Conservation (phyloP, 2,113 vertebrate species). For the Dendrocopos noguchii region DNA sequence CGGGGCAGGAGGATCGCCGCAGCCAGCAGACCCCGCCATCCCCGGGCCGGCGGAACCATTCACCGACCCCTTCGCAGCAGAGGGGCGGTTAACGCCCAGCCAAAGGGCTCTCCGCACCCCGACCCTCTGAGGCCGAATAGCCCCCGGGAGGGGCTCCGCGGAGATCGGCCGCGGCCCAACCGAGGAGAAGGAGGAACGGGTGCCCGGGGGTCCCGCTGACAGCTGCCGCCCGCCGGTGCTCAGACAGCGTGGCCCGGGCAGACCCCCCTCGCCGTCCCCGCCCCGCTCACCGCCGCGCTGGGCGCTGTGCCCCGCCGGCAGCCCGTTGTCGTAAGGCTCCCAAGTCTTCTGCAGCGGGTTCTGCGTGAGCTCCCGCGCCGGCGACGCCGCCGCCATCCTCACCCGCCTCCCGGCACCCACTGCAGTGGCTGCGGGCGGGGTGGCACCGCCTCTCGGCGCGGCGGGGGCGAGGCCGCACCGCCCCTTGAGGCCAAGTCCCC, state of each 20-base stretch:
- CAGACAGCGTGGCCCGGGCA: neutral
- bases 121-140: rapidly evolving
- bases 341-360: conserved; percentile 65
- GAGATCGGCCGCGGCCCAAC: neutral
- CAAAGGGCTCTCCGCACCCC: neutral
- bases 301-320: conserved; percentile 58
- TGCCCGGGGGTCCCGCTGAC: neutral
- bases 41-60: neutral
- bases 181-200: neutral
- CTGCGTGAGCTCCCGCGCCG: conserved; percentile 58
- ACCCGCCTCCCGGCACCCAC: neutral
- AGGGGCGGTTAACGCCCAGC: neutral
- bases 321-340: conserved; percentile 57
- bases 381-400: conserved; percentile 36
- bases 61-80: neutral
- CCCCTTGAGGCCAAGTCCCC: neutral
- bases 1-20: neutral
- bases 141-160: neutral
- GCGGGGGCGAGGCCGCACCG: neutral
- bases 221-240: neutral
- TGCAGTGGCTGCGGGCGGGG: neutral
- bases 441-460: neutral
- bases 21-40: neutral
- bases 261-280: neutral
- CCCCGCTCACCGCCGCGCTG: conserved; percentile 57